Conservation (phyloP, 2,888 invertebrate species). For the Hirtodrosophila duncani region DNA sequence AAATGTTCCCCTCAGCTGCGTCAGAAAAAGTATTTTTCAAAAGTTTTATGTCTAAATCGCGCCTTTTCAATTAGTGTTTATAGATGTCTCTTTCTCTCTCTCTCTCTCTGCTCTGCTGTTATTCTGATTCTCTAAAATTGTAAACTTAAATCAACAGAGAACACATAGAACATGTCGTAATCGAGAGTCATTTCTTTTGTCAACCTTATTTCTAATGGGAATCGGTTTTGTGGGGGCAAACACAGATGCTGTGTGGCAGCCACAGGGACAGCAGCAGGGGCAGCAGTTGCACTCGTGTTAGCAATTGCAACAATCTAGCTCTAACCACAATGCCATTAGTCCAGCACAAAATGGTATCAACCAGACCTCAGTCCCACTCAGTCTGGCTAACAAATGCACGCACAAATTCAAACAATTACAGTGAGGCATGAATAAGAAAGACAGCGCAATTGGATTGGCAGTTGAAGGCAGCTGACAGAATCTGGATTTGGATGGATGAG, state of each 20-base stretch:
- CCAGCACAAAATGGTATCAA: conserved; percentile 46
- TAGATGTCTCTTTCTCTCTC: conserved; percentile 9
- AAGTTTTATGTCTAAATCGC: conserved; percentile 32
- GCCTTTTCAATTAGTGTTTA: conserved; percentile 35
- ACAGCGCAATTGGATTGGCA: too few species aligned
- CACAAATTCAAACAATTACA: conserved; percentile 16
- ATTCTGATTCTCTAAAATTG: conserved; percentile 17
- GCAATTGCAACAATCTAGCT: too few species aligned
- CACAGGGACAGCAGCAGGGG: not conserved
- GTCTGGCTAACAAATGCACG: conserved; percentile 27
- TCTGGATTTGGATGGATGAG: too few species aligned
- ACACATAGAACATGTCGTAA: too few species aligned
- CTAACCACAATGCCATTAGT: conserved; percentile 60
- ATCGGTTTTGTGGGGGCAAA: conserved; percentile 27
- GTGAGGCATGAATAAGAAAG: too few species aligned
- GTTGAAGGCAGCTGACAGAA: too few species aligned
- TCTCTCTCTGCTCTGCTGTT: conserved; percentile 1
- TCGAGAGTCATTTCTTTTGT: conserved; percentile 25
- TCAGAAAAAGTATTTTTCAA: conserved; percentile 18
- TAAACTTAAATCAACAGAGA: conserved; percentile 1
- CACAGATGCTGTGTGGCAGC: not conserved
- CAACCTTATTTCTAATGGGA: conserved; percentile 48
- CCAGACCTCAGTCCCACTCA: conserved; percentile 19
- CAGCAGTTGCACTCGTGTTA: too few species aligned
- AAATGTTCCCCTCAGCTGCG: too few species aligned